Evolutionary conservation across 2,113 vertebrate species (phyloP).

Genomic region (Symphodus melops): DNA sequence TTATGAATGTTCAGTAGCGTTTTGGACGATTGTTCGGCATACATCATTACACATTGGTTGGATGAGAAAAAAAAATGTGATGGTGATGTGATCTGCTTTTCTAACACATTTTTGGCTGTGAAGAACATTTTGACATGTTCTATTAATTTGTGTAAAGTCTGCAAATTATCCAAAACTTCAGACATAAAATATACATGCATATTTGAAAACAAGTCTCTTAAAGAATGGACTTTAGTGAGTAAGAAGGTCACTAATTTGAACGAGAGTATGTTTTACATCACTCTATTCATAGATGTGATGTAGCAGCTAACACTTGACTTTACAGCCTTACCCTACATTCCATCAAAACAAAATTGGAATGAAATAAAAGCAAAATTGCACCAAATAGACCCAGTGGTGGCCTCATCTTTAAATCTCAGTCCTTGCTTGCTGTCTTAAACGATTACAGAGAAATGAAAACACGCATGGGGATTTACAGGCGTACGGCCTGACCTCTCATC

Average conservation of each 20-base stretch:
- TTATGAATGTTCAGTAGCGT: conserved; percentile 38
- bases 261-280: background rate
- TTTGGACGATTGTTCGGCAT: conserved; percentile 31
- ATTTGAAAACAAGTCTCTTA: background rate
- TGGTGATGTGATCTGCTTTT: conserved; percentile 38
- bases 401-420: conserved; percentile 67
- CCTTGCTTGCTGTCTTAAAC: conserved; percentile 73
- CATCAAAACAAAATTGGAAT: conserved; percentile 41
- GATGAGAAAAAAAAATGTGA: conserved; percentile 21
- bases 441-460: conserved; percentile 73
- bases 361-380: conserved; percentile 46
- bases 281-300: conserved; percentile 15
- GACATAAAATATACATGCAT: background rate
- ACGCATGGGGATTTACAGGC: conserved; percentile 73
- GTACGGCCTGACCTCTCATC: conserved; percentile 68
- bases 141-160: conserved; percentile 32
- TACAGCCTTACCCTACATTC: conserved; percentile 31
- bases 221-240: conserved; percentile 2
- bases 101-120: conserved; percentile 34
- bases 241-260: background rate
- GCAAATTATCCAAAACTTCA: conserved; percentile 34
- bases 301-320: conserved; percentile 1
- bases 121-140: conserved; percentile 21
- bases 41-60: conserved; percentile 34
- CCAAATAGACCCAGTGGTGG: conserved; percentile 43